A percentile compares a stretch with the other conserved stretches of the same genome.
Evolutionary conservation across 2,113 vertebrate genomes (phyloP).

Genomic region (Sebastes schlegelii): DNA sequence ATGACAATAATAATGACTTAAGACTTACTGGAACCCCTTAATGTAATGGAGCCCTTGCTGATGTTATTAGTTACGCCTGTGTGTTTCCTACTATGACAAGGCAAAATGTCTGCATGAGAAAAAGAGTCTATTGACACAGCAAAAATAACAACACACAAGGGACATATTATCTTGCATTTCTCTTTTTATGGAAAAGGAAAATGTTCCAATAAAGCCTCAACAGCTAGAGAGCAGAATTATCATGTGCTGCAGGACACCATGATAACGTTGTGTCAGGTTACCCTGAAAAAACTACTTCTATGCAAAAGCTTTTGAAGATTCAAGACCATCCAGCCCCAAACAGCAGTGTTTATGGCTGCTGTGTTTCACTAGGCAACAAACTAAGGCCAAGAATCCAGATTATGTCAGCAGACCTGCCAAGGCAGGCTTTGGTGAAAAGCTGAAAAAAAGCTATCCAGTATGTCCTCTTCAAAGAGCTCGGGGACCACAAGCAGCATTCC

Average conservation of each 20-base stretch:
- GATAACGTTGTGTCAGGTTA: neutral
- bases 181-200: neutral
- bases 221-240: neutral
- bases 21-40: neutral
- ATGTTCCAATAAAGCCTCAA: neutral
- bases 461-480: slow-evolving; percentile 72
- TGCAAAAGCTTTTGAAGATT: slow-evolving; percentile 30
- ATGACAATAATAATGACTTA: neutral
- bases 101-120: neutral
- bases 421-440: slow-evolving; percentile 71
- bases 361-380: slow-evolving; percentile 71
- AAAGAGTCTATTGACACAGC: neutral
- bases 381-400: slow-evolving; percentile 74
- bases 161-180: neutral
- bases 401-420: slow-evolving; percentile 71
- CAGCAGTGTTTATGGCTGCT: slow-evolving; percentile 37
- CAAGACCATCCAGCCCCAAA: slow-evolving; percentile 32
- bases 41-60: neutral
- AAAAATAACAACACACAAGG: neutral
- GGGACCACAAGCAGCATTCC: slow-evolving; percentile 78
- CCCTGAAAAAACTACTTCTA: neutral
- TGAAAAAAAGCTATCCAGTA: slow-evolving; percentile 66
- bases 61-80: neutral
- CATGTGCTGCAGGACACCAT: neutral
- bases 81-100: neutral